phyloP scores from a whole-genome alignment of 2,113 vertebrate species.

The Monopterus albus region DNA sequence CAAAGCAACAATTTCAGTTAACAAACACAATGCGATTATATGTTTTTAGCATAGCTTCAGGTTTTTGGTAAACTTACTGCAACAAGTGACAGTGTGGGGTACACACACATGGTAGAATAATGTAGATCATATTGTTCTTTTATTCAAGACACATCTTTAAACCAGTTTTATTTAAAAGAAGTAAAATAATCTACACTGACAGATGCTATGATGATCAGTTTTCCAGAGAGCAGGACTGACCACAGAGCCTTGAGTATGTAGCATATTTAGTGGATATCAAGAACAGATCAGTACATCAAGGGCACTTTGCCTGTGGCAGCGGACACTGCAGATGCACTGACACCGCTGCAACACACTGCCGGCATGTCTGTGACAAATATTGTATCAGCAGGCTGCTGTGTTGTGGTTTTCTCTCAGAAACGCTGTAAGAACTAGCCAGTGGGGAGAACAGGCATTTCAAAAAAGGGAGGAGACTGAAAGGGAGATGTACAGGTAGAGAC shows the following conservation, averaged over 20 bases:
- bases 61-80: neutral
- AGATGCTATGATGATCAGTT: too few relatives aligned
- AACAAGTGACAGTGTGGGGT: neutral
- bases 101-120: neutral
- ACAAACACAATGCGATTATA: neutral
- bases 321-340: conserved; percentile 18
- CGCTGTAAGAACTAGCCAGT: neutral
- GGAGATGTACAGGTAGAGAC: conserved; percentile 37
- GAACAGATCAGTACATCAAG: conserved; percentile 37
- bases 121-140: too few relatives aligned
- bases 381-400: conserved; percentile 13
- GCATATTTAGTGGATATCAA: conserved; percentile 11
- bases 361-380: conserved; percentile 2
- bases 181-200: too few relatives aligned
- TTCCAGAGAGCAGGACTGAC: conserved; percentile 19
- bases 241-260: conserved; percentile 6
- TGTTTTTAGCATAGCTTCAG: neutral
- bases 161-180: neutral
- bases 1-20: conserved; percentile 27
- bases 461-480: neutral
- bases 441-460: neutral
- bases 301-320: conserved; percentile 30
- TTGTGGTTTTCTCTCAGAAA: neutral
- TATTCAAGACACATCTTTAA: neutral
- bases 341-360: neutral